Evolutionary conservation across 2,797 vertebrate genomes (phyloP), one percentile per base, ranked within the genome.

Genomic region (Mionectes olivaceus): DNA sequence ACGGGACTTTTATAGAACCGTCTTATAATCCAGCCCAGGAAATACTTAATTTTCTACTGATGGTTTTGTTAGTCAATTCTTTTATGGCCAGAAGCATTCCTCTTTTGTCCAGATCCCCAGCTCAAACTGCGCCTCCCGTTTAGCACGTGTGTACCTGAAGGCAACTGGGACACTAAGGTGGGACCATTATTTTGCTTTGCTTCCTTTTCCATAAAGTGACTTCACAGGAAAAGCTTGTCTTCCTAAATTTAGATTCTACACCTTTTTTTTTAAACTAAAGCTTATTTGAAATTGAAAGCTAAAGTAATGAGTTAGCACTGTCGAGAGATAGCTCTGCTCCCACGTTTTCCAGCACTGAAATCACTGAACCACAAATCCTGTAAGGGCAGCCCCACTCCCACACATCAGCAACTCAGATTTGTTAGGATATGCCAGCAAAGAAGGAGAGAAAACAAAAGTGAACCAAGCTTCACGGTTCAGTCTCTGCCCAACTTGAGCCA

Each of bases 291-390:
- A 87, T 10, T 11, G 32, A 80, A 91, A 87, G n/a, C 46, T 80
- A 41, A 30, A 68, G 14, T 55, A 80, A 83, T 59, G 55, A 90
- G 55, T 78, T 56, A 69, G 15, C 44, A 68, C 30, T 79, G 41
- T 27, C 3, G 6, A 22, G 59, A 83, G 55, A 82, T 37, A 75
- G 59, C 35, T 71, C 47, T 52, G 73, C 73, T 90, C 73, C 41
- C 73, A 41, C 67, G 79, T 76, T 69, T 89, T 91, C 25, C 27
- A 88, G 61, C 35, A 79, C 69, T 69, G 24, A 81, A 94, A 91
- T 75, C 89, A 86, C 41, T 92, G 94, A 95, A 93, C 89, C 76
- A 69, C 59, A 96, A 94, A 93, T 92, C 91, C 89, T 92, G 52
- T 69, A 91, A 83, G 28, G 81, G 81, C 28, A 75, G 59, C 23